Percentiles rank a stretch among this genome's conserved stretches.
phyloP scores from a whole-genome alignment of 2,113 vertebrate species.

The Eptesicus fuscus region DNA sequence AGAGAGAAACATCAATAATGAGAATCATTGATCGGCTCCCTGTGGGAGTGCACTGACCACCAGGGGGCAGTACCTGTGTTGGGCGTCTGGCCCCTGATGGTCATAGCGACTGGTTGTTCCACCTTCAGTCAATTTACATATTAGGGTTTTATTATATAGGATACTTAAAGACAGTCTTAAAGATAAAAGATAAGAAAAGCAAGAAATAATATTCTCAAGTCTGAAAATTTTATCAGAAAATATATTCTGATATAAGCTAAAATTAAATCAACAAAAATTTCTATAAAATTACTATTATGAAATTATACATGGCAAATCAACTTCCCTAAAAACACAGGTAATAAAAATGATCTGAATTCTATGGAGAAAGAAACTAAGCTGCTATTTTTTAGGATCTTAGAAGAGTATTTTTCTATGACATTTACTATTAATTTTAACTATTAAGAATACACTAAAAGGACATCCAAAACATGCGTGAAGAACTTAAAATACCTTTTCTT shows the following conservation, averaged over 20 bases:
- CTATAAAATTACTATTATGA: not conserved
- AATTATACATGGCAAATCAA: not conserved
- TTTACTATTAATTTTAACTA: constrained; percentile 42
- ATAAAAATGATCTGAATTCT: constrained; percentile 32
- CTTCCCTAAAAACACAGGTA: constrained; percentile 17
- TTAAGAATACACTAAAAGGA: constrained; percentile 4
- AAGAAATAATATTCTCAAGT: constrained; percentile 1
- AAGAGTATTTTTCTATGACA: not conserved
- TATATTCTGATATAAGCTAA: not conserved
- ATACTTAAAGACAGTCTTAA: constrained; percentile 1
- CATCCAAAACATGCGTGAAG: not conserved
- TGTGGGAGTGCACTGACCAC: too few species aligned
- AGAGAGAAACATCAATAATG: too few species aligned
- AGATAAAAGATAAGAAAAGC: not conserved
- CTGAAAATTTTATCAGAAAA: not conserved
- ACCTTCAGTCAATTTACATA: too few species aligned
- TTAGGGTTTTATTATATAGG: too few species aligned
- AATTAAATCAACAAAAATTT: not conserved
- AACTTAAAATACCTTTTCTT: not conserved
- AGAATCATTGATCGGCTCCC: too few species aligned
- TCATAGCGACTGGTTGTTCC: too few species aligned
- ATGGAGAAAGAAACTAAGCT: not conserved
- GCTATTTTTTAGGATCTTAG: not conserved
- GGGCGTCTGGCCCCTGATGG: too few species aligned
- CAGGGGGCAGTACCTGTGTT: too few species aligned